phyloP scores from a whole-genome alignment of 1,140 invertebrate genomes.

The Drosophila sturtevanti region DNA sequence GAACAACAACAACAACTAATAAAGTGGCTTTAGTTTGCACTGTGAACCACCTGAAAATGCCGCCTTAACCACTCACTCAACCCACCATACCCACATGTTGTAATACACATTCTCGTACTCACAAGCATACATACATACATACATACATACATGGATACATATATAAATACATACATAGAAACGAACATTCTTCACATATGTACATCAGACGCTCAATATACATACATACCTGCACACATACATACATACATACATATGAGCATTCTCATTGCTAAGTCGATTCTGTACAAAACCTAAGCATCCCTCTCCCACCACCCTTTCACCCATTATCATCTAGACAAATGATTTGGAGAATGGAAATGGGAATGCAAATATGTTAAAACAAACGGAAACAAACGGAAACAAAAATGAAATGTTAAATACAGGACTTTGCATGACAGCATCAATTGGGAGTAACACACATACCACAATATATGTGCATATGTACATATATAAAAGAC shows the following conservation, averaged over 20 bases:
- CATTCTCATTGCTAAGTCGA: constrained; percentile 79
- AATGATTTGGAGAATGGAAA: constrained; percentile 5
- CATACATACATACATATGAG: constrained; percentile 62
- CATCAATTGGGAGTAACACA: not conserved
- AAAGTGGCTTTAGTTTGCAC: constrained; percentile 64
- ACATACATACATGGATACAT: not conserved
- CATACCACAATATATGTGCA: not conserved
- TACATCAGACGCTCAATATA: constrained; percentile 18
- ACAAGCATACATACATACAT: no score
- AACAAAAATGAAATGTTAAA: not conserved
- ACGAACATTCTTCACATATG: constrained; percentile 14
- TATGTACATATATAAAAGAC: not conserved
- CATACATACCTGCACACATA: constrained; percentile 37
- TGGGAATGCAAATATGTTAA: not conserved
- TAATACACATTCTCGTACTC: not conserved
- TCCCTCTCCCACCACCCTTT: constrained; percentile 38
- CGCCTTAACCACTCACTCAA: constrained; percentile 23
- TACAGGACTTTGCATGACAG: constrained; percentile 9
- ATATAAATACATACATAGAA: not conserved
- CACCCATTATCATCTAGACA: constrained; percentile 6
- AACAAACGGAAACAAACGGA: not conserved
- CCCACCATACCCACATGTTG: constrained; percentile 14
- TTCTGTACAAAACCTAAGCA: constrained; percentile 45
- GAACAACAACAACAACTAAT: constrained; percentile 25
- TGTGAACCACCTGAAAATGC: constrained; percentile 19